Conservation (phyloP, 2,113 vertebrate genomes). For the Ictidomys tridecemlineatus region DNA sequence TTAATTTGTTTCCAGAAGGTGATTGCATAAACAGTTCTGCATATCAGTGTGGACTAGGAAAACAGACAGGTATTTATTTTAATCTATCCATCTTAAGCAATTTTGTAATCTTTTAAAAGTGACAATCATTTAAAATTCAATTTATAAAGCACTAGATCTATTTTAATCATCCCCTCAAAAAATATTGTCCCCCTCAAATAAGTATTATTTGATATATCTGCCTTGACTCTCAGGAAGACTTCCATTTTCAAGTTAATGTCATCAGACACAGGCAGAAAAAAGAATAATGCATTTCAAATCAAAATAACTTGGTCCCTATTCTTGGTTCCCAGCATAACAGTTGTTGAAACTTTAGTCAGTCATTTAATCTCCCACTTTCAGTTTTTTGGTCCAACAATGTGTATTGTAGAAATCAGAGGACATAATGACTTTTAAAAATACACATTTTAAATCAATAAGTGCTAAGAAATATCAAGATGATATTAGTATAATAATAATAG, state of each 20-base stretch:
- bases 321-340: neutral
- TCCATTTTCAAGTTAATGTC: slow-evolving; percentile 35
- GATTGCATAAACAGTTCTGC: neutral
- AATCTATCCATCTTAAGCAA: slow-evolving; percentile 44
- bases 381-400: neutral
- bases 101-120: neutral
- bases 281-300: neutral
- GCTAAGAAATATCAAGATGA: slow-evolving; percentile 1
- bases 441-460: neutral
- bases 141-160: slow-evolving; percentile 21
- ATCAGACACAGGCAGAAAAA: neutral
- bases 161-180: slow-evolving; percentile 1
- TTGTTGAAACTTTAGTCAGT: neutral
- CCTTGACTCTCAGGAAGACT: slow-evolving; percentile 15
- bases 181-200: neutral
- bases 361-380: neutral
- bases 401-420: neutral
- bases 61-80: slow-evolving; percentile 1
- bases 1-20: slow-evolving; percentile 41
- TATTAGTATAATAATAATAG: neutral
- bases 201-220: neutral
- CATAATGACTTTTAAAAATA: neutral
- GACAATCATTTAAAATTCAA: slow-evolving; percentile 31
- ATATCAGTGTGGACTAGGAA: neutral
- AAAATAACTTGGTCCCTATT: neutral